Evolutionary conservation across 2,797 vertebrate genomes (phyloP), one percentile per base, ranked within the genome.

Genomic region (Uromys caudimaculatus): DNA sequence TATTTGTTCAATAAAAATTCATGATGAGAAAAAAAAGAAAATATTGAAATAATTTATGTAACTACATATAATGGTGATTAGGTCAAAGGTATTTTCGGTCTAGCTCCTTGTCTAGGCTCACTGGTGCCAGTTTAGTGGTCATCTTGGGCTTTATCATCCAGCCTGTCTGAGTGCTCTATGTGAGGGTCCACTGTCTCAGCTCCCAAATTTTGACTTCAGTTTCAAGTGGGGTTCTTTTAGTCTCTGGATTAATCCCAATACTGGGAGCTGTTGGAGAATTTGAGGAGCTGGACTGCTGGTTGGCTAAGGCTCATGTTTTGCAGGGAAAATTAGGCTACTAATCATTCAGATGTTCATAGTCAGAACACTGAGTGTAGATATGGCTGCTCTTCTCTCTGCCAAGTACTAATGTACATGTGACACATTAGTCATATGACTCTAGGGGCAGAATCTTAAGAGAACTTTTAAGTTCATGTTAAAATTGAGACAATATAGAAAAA

Each of bases 11-110:
- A 93, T 78, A 79, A 16, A 94, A 91, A 47, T 14, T 17, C 47
- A 69, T 82, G 64, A 85, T 82, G 41, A 90, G 23, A 76, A 69
- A 67, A 21, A 75, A 32, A 41, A 93, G 71, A 77, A 6, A 93
- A 81, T 90, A 47, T 41, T 82, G 58, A 81, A 89, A 56, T 88
- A 54, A 85, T 91, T 67, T 77, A 54, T 82, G 6, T 89, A 62
- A 77, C 5, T 41, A 78, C 17, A 79, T 71, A 69, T 12, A 75
- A 77, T 44, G 13, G 41, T 91, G 24, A 52, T 58, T 62, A 64
- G 1, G 10, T 84, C 9, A 60, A 24, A 60, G 21, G 9, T 73
- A 41, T 73, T 23, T 11, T 41, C n/a, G 24, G 8, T 17, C 21
- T 41, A 23, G 17, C 7, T 73, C n/a, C 19, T 6, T 71, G 69